Evolutionary conservation across 2,888 invertebrate species (phyloP).

Genomic region (Sinopyrophorus schimmeli): DNA sequence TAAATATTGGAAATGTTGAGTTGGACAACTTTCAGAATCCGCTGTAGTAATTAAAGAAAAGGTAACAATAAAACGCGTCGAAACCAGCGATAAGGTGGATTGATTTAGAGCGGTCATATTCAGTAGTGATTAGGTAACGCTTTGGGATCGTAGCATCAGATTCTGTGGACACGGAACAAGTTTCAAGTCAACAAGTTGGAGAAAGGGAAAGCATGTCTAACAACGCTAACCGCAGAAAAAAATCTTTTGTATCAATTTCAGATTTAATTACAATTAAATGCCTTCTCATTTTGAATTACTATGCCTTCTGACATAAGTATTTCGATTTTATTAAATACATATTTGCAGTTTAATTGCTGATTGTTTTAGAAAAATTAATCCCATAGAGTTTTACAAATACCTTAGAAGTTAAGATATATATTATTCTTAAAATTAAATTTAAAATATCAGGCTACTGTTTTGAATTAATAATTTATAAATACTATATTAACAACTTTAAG

Average conservation of each 20-base stretch:
- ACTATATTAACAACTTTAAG: too few species aligned
- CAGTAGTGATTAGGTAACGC: slow-evolving; percentile 50
- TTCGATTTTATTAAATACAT: too few species aligned
- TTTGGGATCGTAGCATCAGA: slow-evolving; percentile 27
- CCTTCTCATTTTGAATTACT: too few species aligned
- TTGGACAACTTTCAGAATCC: slow-evolving; percentile 41
- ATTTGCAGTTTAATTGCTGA: too few species aligned
- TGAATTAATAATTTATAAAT: too few species aligned
- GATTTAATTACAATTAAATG: slow-evolving; percentile 9
- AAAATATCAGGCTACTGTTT: too few species aligned
- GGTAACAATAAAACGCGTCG: slow-evolving; percentile 53
- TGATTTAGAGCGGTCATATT: slow-evolving; percentile 51
- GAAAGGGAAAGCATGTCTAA: slow-evolving; percentile 19
- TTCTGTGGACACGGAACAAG: slow-evolving; percentile 25
- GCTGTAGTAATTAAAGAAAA: slow-evolving; percentile 53
- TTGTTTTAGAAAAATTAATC: too few species aligned
- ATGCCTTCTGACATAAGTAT: too few species aligned
- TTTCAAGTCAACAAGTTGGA: slow-evolving; percentile 18
- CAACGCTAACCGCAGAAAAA: slow-evolving; percentile 6
- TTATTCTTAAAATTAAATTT: too few species aligned
- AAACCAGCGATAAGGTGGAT: slow-evolving; percentile 47
- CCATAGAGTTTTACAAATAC: too few species aligned
- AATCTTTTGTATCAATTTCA: slow-evolving; percentile 3
- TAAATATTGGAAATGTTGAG: slow-evolving; percentile 14
- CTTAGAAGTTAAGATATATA: too few species aligned